Conservation (phyloP, 1,140 invertebrate species). For the Odontomachus brunneus region DNA sequence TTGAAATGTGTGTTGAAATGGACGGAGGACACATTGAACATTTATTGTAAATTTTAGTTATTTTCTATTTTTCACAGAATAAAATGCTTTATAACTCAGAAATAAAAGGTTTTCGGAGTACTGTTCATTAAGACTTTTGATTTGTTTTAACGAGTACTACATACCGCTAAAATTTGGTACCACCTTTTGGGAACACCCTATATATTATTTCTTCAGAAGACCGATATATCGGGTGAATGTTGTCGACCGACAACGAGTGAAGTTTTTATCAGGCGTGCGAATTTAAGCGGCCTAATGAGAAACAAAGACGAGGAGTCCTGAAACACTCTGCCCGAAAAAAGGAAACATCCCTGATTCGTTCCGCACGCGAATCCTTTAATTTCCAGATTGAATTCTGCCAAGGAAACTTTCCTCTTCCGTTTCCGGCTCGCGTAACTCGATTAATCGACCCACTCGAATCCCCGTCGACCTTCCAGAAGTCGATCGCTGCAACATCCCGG, state of each 20-base stretch:
- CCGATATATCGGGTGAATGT: not conserved
- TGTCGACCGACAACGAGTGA: not conserved
- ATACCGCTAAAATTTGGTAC: too few relatives aligned
- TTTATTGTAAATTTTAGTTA: too few relatives aligned
- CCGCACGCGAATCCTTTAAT: slow-evolving; percentile 59
- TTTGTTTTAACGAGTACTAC: too few relatives aligned
- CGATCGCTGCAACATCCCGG: slow-evolving; percentile 34
- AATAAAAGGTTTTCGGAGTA: too few relatives aligned
- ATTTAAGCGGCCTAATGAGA: slow-evolving; percentile 38
- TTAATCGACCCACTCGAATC: slow-evolving; percentile 58
- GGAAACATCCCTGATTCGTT: slow-evolving; percentile 54
- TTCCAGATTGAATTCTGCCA: slow-evolving; percentile 59
- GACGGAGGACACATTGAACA: too few relatives aligned
- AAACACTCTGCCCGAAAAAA: slow-evolving; percentile 28
- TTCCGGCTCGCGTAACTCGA: slow-evolving; percentile 58
- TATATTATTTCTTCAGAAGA: slow-evolving; percentile 17
- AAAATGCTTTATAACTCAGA: too few relatives aligned
- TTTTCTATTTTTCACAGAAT: too few relatives aligned
- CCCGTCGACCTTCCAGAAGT: slow-evolving; percentile 51
- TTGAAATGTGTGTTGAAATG: too few relatives aligned
- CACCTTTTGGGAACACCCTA: too few relatives aligned
- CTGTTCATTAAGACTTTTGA: too few relatives aligned
- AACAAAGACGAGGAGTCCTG: slow-evolving; percentile 42
- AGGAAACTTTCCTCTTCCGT: slow-evolving; percentile 58
- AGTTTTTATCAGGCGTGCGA: slow-evolving; percentile 33